Conservation (phyloP, 2,888 invertebrate genomes). For the Papilio elwesi region DNA sequence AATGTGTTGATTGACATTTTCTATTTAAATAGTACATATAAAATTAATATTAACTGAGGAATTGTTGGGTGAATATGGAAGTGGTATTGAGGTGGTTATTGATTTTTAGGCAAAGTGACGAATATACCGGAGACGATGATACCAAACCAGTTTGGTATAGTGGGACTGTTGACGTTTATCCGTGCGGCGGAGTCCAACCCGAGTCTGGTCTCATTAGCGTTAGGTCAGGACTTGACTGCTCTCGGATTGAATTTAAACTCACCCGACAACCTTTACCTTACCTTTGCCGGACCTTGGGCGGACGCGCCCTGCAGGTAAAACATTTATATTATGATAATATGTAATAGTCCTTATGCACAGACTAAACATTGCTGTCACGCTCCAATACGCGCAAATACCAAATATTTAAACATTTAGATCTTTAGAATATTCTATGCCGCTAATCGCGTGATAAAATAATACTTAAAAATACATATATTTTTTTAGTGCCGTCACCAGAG, state of each 20-base stretch:
- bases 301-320: constrained; percentile 94
- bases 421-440: too few species aligned
- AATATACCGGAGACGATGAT: constrained; percentile 99
- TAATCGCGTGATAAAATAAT: too few species aligned
- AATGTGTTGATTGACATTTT: neutral
- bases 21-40: neutral
- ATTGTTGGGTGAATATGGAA: constrained; percentile 14
- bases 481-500: too few species aligned
- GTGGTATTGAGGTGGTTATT: constrained; percentile 41
- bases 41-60: neutral
- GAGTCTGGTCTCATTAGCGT: constrained; percentile 96
- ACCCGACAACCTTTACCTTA: constrained; percentile 98
- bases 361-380: neutral
- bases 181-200: constrained; percentile 99
- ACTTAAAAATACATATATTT: too few species aligned
- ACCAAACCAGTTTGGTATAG: constrained; percentile 99
- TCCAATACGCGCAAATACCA: neutral
- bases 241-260: constrained; percentile 99
- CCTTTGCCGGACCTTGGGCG: constrained; percentile 99
- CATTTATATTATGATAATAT: constrained; percentile 18
- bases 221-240: constrained; percentile 99
- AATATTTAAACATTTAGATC: too few species aligned
- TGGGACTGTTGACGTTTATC: constrained; percentile 98
- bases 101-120: constrained; percentile 93
- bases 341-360: constrained; percentile 12